phyloP scores from a whole-genome alignment of 2,113 vertebrate genomes.

The Pithys albifrons region DNA sequence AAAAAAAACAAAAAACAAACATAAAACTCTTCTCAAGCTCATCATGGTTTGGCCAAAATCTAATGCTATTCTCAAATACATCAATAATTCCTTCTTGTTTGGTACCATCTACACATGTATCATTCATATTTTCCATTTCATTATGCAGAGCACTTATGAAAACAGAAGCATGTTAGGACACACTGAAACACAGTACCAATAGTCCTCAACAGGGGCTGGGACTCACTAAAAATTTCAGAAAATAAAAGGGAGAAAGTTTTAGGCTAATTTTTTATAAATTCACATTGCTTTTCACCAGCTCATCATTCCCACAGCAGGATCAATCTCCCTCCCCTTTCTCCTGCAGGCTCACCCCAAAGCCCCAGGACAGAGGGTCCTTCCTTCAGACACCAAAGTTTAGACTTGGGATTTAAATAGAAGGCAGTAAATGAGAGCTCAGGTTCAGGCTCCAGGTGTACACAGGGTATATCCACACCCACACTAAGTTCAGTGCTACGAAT shows the following conservation, averaged over 20 bases:
- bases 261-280: not conserved
- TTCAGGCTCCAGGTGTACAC: not conserved
- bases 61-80: not conserved
- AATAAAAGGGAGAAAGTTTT: not conserved
- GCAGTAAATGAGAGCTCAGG: not conserved
- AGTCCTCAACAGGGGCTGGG: not conserved
- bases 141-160: not conserved
- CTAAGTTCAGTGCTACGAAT: not conserved
- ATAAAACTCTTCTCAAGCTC: not conserved
- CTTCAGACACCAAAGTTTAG: not conserved
- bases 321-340: not conserved
- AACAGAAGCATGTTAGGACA: not conserved
- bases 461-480: not conserved
- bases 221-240: not conserved
- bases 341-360: not conserved
- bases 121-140: not conserved
- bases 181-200: not conserved
- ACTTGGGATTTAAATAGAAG: not conserved
- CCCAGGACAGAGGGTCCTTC: not conserved
- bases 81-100: not conserved
- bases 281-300: not conserved
- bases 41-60: not conserved
- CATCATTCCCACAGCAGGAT: accelerated
- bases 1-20: not conserved
- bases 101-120: not conserved